These are phyloP conservation scores for Botia kubotai DNA, from an alignment of 2,797 vertebrate species.

Conservation along the genomic window DNA sequence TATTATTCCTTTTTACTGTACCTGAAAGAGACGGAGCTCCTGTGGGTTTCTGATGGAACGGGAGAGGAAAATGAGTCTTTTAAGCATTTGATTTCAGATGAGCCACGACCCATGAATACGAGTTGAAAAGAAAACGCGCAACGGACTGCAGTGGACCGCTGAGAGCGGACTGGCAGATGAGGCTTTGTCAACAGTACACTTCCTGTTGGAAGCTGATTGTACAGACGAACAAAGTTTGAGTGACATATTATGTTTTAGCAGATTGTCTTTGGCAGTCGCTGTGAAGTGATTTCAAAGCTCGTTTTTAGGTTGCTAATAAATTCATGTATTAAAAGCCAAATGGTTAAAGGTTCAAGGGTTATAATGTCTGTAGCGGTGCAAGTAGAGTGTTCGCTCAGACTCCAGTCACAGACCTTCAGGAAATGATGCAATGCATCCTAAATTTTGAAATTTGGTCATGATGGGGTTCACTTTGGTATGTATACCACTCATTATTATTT, in stretches of 20 bases:
- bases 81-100: slow-evolving; percentile 55
- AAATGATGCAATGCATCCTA: slow-evolving; percentile 2
- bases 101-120: slow-evolving; percentile 19
- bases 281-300: slow-evolving; percentile 5
- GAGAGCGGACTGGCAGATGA: slow-evolving; percentile 22
- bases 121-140: not conserved
- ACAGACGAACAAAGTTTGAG: slow-evolving; percentile 15
- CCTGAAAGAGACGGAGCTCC: slow-evolving; percentile 47
- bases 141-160: slow-evolving; percentile 37
- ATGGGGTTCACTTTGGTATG: not conserved
- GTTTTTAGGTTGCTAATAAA: not conserved
- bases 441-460: not conserved
- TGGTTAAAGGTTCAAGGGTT: not conserved
- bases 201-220: not conserved
- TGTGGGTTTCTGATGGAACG: slow-evolving; percentile 51
- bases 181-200: slow-evolving; percentile 6
- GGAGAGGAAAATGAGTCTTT: slow-evolving; percentile 56
- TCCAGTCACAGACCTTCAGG: not conserved
- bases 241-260: not conserved
- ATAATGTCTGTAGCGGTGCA: not conserved
- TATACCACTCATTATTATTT: not conserved
- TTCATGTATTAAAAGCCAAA: not conserved
- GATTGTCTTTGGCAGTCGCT: not conserved
- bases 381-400: not conserved
- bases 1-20: slow-evolving; percentile 48